These are phyloP conservation scores for Caenorhabditis sinica DNA, from an alignment of 2,888 invertebrate species.

Conservation along the genomic window DNA sequence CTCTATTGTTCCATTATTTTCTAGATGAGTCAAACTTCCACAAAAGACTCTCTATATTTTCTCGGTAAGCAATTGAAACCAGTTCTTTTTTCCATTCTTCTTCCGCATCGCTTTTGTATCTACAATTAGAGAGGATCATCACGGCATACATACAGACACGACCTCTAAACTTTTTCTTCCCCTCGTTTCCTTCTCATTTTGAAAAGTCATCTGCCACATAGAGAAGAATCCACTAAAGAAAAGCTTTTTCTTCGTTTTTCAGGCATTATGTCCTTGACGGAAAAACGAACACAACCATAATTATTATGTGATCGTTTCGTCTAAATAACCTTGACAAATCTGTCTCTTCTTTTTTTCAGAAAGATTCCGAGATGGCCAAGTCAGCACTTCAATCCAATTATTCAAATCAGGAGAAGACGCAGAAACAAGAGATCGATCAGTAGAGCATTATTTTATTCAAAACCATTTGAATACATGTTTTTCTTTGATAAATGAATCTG, in stretches of 20 bases:
- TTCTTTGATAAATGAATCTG: neutral
- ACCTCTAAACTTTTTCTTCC: conserved; percentile 63
- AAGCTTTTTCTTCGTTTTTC: conserved; percentile 43
- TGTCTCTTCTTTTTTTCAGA: conserved; percentile 56
- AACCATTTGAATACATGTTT: neutral
- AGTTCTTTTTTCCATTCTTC: conserved; percentile 34
- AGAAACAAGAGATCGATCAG: conserved; percentile 11
- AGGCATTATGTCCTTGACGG: conserved; percentile 49
- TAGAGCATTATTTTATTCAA: conserved; percentile 10
- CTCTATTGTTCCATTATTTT: neutral
- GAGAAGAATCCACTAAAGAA: conserved; percentile 11
- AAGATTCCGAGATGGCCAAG: conserved; percentile 57
- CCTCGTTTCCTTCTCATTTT: conserved; percentile 14
- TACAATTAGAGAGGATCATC: conserved; percentile 57
- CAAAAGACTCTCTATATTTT: neutral
- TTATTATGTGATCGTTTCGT: conserved; percentile 43
- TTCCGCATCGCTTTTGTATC: conserved; percentile 29
- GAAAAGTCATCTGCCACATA: conserved; percentile 26
- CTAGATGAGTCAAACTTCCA: neutral
- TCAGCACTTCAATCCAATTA: conserved; percentile 33
- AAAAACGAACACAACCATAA: conserved; percentile 28
- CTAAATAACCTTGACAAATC: conserved; percentile 47
- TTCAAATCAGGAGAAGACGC: conserved; percentile 8
- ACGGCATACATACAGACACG: conserved; percentile 16
- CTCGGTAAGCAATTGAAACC: conserved; percentile 22